Evolutionary conservation across 2,113 vertebrate genomes (phyloP).

Genomic region (Cyphomyrus plagiostoma): DNA sequence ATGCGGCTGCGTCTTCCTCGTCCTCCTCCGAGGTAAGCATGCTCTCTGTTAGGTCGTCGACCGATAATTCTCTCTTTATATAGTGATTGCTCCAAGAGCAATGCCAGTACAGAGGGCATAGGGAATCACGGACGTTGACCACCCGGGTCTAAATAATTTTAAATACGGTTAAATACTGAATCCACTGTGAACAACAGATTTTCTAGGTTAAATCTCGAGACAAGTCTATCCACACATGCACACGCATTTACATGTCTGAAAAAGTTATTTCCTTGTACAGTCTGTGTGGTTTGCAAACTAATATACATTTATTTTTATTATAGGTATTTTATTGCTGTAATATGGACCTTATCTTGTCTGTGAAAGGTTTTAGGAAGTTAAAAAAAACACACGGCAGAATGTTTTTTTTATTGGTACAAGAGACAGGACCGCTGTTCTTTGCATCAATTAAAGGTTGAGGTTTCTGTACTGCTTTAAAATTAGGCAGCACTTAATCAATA

Average conservation of each 20-base stretch:
- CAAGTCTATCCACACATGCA: too few relatives aligned
- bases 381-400: background rate
- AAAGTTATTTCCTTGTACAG: too few relatives aligned
- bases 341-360: background rate
- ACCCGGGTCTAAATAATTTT: conserved; percentile 44
- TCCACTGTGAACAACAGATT: background rate
- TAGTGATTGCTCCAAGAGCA: background rate
- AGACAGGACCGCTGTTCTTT: background rate
- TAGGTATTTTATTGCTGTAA: background rate
- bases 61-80: background rate
- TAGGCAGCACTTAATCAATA: background rate
- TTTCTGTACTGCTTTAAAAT: background rate
- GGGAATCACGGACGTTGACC: conserved; percentile 89
- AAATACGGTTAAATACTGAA: background rate
- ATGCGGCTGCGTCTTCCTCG: conserved; percentile 28
- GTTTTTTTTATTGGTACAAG: background rate
- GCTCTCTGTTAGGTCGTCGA: background rate
- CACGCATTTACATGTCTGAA: too few relatives aligned
- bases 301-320: background rate
- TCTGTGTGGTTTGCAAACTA: too few relatives aligned
- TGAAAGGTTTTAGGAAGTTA: background rate
- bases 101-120: conserved; percentile 35
- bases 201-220: too few relatives aligned
- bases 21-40: conserved; percentile 38
- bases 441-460: background rate